These are phyloP conservation scores for Drosophila ambigua DNA, from an alignment of 1,140 invertebrate species.

Conservation along the genomic window DNA sequence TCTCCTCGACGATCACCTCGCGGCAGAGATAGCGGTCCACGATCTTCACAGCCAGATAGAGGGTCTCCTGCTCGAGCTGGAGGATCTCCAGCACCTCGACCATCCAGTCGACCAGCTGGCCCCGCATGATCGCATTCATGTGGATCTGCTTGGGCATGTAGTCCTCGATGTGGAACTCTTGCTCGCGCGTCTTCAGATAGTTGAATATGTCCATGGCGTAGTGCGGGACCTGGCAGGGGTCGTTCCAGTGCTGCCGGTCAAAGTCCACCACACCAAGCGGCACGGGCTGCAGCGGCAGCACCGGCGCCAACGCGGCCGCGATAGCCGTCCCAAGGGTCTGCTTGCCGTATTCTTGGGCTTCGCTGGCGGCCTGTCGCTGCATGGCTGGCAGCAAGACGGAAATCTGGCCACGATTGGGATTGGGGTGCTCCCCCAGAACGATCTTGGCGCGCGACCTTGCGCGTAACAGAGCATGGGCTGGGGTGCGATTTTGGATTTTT, in stretches of 20 bases:
- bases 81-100: conserved; percentile 99
- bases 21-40: conserved; percentile 95
- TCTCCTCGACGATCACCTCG: conserved; percentile 88
- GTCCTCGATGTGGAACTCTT: conserved; percentile 88
- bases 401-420: too few relatives aligned
- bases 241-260: conserved; percentile 93
- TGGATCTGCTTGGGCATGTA: conserved; percentile 92
- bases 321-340: too few relatives aligned
- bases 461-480: too few relatives aligned
- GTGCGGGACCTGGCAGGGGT: conserved; percentile 92
- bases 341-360: too few relatives aligned
- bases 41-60: conserved; percentile 98
- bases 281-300: conserved; percentile 82
- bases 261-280: conserved; percentile 90
- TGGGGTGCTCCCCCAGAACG: too few relatives aligned
- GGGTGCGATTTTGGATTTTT: too few relatives aligned
- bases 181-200: conserved; percentile 94
- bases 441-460: too few relatives aligned
- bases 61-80: conserved; percentile 98
- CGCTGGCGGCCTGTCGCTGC: too few relatives aligned
- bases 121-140: conserved; percentile 92
- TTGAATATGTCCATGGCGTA: conserved; percentile 98
- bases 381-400: too few relatives aligned
- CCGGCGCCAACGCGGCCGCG: conserved; percentile 19
- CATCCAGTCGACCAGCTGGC: conserved; percentile 98